These are phyloP conservation scores for Paraescarpia echinospica DNA, from an alignment of 1,140 invertebrate species.

Conservation along the genomic window DNA sequence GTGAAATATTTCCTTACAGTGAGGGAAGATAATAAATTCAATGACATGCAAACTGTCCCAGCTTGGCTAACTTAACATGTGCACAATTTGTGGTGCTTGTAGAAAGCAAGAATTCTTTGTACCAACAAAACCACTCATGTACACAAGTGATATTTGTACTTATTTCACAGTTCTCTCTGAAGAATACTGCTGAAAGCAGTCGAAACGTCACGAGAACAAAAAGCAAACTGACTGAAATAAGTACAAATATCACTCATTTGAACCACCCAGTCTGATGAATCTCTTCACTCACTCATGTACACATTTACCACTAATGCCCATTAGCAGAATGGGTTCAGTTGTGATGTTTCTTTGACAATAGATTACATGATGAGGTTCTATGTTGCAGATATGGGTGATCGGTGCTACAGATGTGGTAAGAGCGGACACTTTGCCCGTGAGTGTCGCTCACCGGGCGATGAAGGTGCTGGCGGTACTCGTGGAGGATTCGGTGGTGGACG, in stretches of 20 bases:
- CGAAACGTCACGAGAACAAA: no score
- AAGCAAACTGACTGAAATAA: no score
- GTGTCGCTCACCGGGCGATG: constrained; percentile 62
- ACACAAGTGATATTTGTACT: no score
- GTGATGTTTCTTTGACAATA: not conserved
- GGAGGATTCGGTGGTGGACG: constrained; percentile 21
- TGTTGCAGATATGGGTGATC: constrained; percentile 11
- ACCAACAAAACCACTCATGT: no score
- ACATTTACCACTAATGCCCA: not conserved
- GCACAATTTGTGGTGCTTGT: not conserved
- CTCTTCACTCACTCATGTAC: no score
- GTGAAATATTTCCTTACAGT: not conserved
- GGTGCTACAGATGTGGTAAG: constrained; percentile 84
- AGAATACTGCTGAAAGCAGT: no score
- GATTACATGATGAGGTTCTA: not conserved
- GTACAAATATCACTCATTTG: no score
- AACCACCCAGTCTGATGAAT: no score
- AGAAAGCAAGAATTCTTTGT: not conserved
- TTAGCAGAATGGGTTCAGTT: not conserved
- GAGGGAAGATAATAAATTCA: no score
- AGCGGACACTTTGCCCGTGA: constrained; percentile 86
- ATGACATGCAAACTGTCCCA: no score
- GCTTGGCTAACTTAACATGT: no score
- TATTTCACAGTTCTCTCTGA: no score
- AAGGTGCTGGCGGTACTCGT: constrained; percentile 8